Base-by-base conservation (phyloP, 2,888 invertebrate species). In the Tortricodes alternella region DNA sequence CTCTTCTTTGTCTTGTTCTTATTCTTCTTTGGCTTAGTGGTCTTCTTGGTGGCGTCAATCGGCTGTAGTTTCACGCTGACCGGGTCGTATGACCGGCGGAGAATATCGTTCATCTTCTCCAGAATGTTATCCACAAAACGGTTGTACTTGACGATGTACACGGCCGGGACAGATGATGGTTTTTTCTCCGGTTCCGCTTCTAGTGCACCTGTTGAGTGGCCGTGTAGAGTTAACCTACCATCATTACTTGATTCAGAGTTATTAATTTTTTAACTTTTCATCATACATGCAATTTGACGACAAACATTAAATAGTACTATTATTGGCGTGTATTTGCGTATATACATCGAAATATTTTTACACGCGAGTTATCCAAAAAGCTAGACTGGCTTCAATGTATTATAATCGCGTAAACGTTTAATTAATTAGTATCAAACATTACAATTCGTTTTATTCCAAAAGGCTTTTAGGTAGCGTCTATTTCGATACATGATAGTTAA, bases 41-140 rank as follows among this genome's bases (percentile, higher is more conserved):
- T 89, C 57, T 91, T 91, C 70, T 93, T 93, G 62, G 83, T 89
- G 7, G 87, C 91, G 16, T 92, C 83, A 8, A 91, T 92, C 0
- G 92, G 91, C 62, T 93, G 92, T 24, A 95, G 82, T 71, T 94
- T 94, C 0, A 97, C 96, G 63, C 95, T 94, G 55, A 97, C 96
- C 0, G 96, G 96, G 76, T 97, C 96, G 82, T 96, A 97, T 46
- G 95, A 95, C 62, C 93, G 92, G 44, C 94, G 92, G 62, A 97
- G 85, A 58, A 96, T 95, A 66, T 94, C 94, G 84, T 96, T 97
- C 85, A 97, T 96, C 68, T 96, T 93, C 55, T 93, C 93, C 62
- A 96, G 91, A 65, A 96, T 95, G 68, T 94, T 95, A 84, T 97
- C 97, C 53, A 96, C 95, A 80, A 96, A 96, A 65, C 94, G 93